phyloP scores from a whole-genome alignment of 1,140 invertebrate species.

The Pemphigus obesinymphae region DNA sequence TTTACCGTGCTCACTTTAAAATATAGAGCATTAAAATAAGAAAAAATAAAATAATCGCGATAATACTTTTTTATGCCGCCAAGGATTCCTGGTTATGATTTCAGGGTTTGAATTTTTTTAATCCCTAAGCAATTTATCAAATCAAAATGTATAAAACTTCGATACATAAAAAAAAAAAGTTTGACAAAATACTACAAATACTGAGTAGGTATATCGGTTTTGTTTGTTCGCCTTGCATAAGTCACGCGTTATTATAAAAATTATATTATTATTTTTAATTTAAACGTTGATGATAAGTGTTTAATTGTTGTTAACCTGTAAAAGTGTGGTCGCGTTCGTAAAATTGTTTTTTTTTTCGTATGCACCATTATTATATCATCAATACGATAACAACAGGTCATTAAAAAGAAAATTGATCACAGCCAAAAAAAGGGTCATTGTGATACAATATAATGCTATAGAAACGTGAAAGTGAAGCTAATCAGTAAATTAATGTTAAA shows the following conservation, averaged over 20 bases:
- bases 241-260: neutral
- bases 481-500: neutral
- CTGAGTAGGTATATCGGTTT: too few relatives aligned
- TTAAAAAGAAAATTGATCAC: conserved; percentile 18
- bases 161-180: too few relatives aligned
- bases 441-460: neutral
- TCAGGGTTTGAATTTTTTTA: neutral
- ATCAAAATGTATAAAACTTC: neutral
- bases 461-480: conserved; percentile 32
- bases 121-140: neutral
- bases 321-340: too few relatives aligned
- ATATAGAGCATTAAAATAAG: conserved; percentile 9
- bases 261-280: neutral
- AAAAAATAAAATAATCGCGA: neutral
- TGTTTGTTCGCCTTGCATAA: too few relatives aligned
- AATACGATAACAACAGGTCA: neutral
- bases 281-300: neutral
- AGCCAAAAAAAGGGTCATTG: neutral
- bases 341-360: too few relatives aligned
- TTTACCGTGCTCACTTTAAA: conserved; percentile 4
- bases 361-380: too few relatives aligned
- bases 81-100: neutral
- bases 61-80: neutral
- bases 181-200: too few relatives aligned
- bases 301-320: too few relatives aligned